A percentile compares a stretch with the other conserved stretches of the same genome.
phyloP scores from a whole-genome alignment of 2,797 vertebrate genomes.

The Linurgus olivaceus region DNA sequence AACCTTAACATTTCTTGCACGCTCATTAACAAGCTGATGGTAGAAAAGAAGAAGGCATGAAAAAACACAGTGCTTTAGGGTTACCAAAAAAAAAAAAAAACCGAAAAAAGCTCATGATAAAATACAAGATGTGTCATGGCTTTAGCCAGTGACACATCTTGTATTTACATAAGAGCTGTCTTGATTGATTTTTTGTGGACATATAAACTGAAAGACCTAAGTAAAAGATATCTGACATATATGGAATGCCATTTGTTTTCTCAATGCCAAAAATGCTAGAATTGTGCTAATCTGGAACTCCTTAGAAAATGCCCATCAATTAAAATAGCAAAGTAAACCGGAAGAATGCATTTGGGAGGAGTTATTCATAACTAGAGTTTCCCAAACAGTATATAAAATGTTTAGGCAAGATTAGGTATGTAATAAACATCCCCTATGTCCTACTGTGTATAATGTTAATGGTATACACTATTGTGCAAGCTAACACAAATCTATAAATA shows the following conservation, averaged over 20 bases:
- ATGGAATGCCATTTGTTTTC: background rate
- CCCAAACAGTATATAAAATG: background rate
- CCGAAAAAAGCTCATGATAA: background rate
- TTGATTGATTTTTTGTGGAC: background rate
- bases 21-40: background rate
- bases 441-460: background rate
- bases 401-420: background rate
- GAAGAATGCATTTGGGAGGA: background rate
- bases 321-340: background rate
- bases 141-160: background rate
- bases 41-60: background rate
- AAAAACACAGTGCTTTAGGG: rapidly evolving
- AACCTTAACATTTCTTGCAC: background rate
- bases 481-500: background rate
- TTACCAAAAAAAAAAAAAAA: background rate
- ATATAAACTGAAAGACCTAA: background rate
- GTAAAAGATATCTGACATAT: background rate
- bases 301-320: background rate
- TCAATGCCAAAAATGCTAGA: background rate
- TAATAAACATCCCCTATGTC: background rate
- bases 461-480: background rate
- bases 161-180: background rate
- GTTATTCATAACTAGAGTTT: background rate
- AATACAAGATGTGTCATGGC: too few species aligned
- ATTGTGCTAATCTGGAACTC: background rate